These are phyloP conservation scores for Aplochiton taeniatus DNA, from an alignment of 2,797 vertebrate species.

Conservation along the genomic window DNA sequence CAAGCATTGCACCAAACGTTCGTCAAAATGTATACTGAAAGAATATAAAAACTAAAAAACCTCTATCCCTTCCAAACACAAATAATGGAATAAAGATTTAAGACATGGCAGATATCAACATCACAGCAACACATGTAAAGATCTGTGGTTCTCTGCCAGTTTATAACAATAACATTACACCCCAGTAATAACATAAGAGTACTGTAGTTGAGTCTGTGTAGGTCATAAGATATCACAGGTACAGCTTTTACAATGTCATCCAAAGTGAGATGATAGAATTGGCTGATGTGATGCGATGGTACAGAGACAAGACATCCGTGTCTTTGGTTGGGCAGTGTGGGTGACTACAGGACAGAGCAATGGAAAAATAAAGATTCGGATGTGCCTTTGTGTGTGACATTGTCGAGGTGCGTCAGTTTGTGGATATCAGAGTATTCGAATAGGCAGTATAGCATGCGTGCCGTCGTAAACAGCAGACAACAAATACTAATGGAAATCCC, in stretches of 20 bases:
- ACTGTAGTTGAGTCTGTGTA: conserved; percentile 5
- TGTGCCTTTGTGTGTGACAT: too few species aligned
- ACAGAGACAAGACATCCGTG: too few species aligned
- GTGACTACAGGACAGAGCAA: conserved; percentile 15
- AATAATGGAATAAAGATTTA: conserved; percentile 50
- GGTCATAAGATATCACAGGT: conserved; percentile 10
- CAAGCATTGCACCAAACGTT: conserved; percentile 39
- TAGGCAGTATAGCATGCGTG: conserved; percentile 1
- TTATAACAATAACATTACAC: conserved; percentile 11
- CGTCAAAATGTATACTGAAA: conserved; percentile 60
- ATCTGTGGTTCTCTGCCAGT: conserved; percentile 29
- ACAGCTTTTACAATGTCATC: neutral
- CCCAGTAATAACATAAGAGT: conserved; percentile 29
- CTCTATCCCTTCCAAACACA: conserved; percentile 55
- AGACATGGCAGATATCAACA: conserved; percentile 58
- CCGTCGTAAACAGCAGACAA: neutral
- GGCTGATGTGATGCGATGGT: neutral
- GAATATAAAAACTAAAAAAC: conserved; percentile 57
- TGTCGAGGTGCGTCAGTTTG: too few species aligned
- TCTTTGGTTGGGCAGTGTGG: neutral
- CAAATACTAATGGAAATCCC: neutral
- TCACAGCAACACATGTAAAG: conserved; percentile 51
- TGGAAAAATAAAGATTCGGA: conserved; percentile 4
- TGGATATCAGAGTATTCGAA: neutral
- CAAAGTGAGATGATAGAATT: neutral